These are phyloP conservation scores for Cephonodes hylas DNA, from an alignment of 2,888 invertebrate species.

Conservation along the genomic window DNA sequence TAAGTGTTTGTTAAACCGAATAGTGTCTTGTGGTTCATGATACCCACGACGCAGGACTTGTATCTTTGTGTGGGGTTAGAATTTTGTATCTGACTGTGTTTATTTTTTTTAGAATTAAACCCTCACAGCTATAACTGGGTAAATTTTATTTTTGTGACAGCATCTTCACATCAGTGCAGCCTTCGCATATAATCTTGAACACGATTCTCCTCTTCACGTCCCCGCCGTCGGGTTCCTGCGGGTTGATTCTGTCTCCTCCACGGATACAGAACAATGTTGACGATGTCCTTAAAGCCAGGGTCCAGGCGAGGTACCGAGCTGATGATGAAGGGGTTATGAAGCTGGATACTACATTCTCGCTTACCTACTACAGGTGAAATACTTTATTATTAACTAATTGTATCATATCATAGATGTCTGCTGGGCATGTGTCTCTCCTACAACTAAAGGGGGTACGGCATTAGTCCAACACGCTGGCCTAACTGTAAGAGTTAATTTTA, in stretches of 20 bases:
- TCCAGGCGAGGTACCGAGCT: slow-evolving; percentile 29
- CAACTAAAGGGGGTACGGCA: too few species aligned
- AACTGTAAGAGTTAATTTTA: too few species aligned
- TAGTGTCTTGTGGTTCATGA: too few species aligned
- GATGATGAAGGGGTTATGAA: slow-evolving; percentile 25
- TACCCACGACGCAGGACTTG: too few species aligned
- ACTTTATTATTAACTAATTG: neutral
- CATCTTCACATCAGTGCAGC: slow-evolving; percentile 55
- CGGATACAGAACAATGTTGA: slow-evolving; percentile 35
- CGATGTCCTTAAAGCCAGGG: slow-evolving; percentile 29
- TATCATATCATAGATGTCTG: too few species aligned
- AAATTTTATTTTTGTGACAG: slow-evolving; percentile 47
- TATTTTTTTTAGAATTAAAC: too few species aligned
- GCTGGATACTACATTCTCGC: slow-evolving; percentile 26
- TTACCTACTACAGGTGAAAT: slow-evolving; percentile 53
- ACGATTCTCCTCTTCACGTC: slow-evolving; percentile 57
- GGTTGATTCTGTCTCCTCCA: slow-evolving; percentile 58
- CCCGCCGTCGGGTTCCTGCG: slow-evolving; percentile 61
- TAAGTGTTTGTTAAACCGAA: too few species aligned
- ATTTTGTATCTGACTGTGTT: too few species aligned
- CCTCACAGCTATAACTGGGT: too few species aligned
- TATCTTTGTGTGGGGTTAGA: too few species aligned
- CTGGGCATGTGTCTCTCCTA: too few species aligned
- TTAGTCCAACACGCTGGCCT: too few species aligned
- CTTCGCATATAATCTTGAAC: slow-evolving; percentile 55